Base-by-base conservation (phyloP, 2,888 invertebrate genomes). In the Cryptocheilus praepositus region DNA sequence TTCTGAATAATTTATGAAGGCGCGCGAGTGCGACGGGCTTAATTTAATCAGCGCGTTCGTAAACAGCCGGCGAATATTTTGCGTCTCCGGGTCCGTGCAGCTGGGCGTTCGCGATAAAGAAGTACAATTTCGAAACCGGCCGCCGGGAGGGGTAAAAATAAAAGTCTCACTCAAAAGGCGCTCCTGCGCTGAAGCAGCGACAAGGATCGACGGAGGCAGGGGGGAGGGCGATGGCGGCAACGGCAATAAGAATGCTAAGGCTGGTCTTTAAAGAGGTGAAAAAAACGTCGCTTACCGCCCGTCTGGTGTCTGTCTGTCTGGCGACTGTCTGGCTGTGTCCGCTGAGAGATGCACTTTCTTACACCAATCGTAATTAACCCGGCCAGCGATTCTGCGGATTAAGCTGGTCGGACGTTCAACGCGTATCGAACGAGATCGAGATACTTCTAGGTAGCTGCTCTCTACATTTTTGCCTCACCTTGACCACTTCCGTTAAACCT, bases 241-340 rank as follows among this genome's bases (percentile, higher is more conserved):
- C 61, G 67, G 67, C 67, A 70, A 74, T 74, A 74, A 73, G 68
- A 77, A 74, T 72, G 72, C 74, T 68, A 74, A 70, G 67, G 53
- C 15, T 25, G 60, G 57, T 36, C 51, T 36, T 74, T 54, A 68
- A 71, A 76, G 69, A 79, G 65, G 65, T 62, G 52, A 65, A 74
- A 67, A 73, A 70, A 67, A 43, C 36, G 52, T 18, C 54, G 54
- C 68, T 55, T 64, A 73, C 66, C 73, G 76, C 76, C 71, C 65
- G 74, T 73, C 77, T 76, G 81, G 76, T 79, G 79, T 76, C 83
- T 71, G 79, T 70, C 73, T 76, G 82, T 80, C 82, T 80, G 81
- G 81, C 79, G 76, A 79, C 80, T 77, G 79, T 79, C 81, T 81
- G 82, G 71, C 67, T 70, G 45, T 63, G 58, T 54, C 36, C 36